These are phyloP conservation scores for Picathartes gymnocephalus DNA, from an alignment of 2,113 vertebrate species.

Conservation along the genomic window DNA sequence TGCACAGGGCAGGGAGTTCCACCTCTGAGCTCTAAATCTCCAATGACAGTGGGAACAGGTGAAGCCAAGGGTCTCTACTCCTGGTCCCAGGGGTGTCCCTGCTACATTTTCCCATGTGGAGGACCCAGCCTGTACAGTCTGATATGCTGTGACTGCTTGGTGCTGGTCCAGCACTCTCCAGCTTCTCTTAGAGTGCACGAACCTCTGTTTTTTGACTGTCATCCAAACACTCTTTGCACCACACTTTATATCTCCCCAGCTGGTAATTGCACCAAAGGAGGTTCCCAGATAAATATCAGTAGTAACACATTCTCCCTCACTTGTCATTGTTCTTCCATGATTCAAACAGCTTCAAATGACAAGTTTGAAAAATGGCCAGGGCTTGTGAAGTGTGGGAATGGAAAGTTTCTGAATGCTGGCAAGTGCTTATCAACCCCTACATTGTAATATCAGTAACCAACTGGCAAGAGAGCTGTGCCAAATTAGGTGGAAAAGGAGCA, in stretches of 20 bases:
- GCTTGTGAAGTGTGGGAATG: slow-evolving; percentile 56
- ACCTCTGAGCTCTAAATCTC: background rate
- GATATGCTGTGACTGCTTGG: background rate
- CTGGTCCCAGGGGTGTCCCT: background rate
- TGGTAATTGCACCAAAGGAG: slow-evolving; percentile 47
- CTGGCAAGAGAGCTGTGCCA: slow-evolving; percentile 17
- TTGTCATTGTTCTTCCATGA: slow-evolving; percentile 44
- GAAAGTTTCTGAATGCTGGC: slow-evolving; percentile 58
- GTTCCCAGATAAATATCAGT: background rate
- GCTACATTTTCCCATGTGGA: background rate
- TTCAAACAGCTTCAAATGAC: slow-evolving; percentile 39
- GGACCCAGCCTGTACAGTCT: background rate
- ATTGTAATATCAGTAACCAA: slow-evolving; percentile 27
- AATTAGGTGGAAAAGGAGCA: slow-evolving; percentile 36
- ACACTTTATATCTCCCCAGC: background rate
- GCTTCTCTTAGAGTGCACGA: background rate
- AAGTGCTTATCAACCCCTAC: slow-evolving; percentile 27
- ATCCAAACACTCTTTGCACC: background rate
- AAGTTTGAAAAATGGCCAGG: slow-evolving; percentile 1
- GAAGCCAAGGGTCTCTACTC: background rate
- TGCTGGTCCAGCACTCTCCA: background rate
- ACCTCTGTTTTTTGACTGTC: background rate
- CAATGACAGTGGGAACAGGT: background rate
- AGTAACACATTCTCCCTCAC: slow-evolving; percentile 42
- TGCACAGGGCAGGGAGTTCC: background rate